Evolutionary conservation across 2,888 invertebrate species (phyloP).

Genomic region (Dysmachus trigonus): DNA sequence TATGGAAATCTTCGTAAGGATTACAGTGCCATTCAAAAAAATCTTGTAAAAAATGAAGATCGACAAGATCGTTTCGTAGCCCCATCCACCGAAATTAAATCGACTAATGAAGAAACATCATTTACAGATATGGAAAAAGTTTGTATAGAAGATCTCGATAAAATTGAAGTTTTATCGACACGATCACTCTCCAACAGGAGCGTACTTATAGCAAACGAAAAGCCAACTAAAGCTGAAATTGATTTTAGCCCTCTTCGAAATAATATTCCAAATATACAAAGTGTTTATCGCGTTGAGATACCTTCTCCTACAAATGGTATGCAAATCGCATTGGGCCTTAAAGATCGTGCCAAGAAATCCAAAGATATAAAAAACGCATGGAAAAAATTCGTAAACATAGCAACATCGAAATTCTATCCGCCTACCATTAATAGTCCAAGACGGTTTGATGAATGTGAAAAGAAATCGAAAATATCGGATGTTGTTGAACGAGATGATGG

Average conservation of each 20-base stretch:
- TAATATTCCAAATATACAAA: constrained; percentile 56
- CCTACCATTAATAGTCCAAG: neutral
- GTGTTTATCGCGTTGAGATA: constrained; percentile 63
- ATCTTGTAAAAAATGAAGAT: neutral
- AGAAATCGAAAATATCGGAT: constrained; percentile 43
- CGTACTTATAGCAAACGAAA: constrained; percentile 53
- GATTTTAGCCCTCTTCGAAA: neutral
- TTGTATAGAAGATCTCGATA: constrained; percentile 56
- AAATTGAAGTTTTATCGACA: constrained; percentile 60
- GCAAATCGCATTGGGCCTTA: constrained; percentile 64
- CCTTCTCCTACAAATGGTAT: constrained; percentile 62
- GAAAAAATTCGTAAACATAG: constrained; percentile 64
- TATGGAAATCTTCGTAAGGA: constrained; percentile 14
- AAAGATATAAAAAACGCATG: constrained; percentile 65
- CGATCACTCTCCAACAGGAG: constrained; percentile 59
- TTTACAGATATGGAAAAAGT: neutral
- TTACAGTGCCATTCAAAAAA: constrained; percentile 44
- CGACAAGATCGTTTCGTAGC: neutral
- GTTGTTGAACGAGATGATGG: constrained; percentile 57
- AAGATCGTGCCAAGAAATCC: constrained; percentile 64
- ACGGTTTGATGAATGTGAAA: constrained; percentile 42
- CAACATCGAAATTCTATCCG: constrained; percentile 61
- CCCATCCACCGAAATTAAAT: neutral
- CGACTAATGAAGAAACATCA: neutral
- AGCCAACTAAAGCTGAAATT: neutral